Conservation (phyloP, 2,888 invertebrate species). For the Lasioglossum malachurum region DNA sequence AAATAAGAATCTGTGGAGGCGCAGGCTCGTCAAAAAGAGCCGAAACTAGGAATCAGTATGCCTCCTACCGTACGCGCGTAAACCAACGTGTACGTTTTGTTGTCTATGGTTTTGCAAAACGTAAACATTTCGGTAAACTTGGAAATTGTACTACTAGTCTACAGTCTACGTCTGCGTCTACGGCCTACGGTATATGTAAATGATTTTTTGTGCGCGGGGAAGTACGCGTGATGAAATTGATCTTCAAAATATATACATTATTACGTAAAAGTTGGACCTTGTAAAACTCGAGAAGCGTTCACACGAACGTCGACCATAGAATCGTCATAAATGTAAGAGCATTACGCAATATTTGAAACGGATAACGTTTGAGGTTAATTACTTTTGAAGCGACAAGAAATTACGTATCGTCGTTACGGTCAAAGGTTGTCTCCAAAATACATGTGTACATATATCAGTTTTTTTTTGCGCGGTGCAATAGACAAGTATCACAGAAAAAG, state of each 20-base stretch:
- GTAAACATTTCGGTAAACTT: background rate
- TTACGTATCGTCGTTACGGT: background rate
- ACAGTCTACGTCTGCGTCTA: too few species aligned
- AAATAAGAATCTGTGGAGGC: conserved; percentile 54
- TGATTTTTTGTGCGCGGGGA: background rate
- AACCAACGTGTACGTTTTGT: background rate
- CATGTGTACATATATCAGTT: background rate
- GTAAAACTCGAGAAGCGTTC: background rate
- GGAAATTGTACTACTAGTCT: background rate
- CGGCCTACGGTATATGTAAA: background rate
- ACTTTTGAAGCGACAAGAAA: background rate
- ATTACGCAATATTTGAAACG: conserved; percentile 6
- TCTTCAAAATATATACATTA: background rate
- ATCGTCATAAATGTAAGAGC: conserved; percentile 14
- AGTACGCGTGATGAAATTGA: background rate
- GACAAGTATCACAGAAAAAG: background rate
- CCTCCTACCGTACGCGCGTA: conserved; percentile 26
- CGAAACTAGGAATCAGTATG: conserved; percentile 36
- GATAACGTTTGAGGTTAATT: conserved; percentile 33
- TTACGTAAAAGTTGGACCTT: conserved; percentile 12
- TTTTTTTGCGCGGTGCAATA: background rate
- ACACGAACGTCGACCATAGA: background rate
- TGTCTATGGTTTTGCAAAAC: background rate
- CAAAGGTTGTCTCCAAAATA: conserved; percentile 13
- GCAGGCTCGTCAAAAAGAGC: conserved; percentile 54